Percentiles rank a stretch among this genome's conserved stretches.
These are phyloP conservation scores for Epiblema foenella DNA, from an alignment of 2,888 invertebrate species.

Conservation along the genomic window DNA sequence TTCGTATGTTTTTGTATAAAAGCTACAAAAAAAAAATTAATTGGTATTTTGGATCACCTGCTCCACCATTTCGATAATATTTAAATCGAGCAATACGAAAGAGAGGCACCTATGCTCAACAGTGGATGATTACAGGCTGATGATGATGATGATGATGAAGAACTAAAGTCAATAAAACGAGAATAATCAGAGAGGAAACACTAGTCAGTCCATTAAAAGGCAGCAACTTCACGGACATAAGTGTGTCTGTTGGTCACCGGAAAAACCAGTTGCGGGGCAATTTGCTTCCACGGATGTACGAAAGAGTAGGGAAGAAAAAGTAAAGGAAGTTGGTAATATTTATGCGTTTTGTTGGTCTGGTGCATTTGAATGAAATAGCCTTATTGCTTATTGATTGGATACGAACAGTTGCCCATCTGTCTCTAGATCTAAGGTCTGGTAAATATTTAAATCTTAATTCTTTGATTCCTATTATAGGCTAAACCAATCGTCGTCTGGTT, in stretches of 20 bases:
- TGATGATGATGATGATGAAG: too few relatives aligned
- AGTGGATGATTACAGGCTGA: too few relatives aligned
- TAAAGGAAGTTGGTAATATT: not conserved
- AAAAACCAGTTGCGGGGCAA: slow-evolving; percentile 43
- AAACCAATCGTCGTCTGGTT: too few relatives aligned
- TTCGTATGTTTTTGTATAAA: too few relatives aligned
- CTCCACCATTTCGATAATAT: not conserved
- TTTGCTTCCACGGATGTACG: slow-evolving; percentile 33
- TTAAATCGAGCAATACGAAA: too few relatives aligned
- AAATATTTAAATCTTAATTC: too few relatives aligned
- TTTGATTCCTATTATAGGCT: too few relatives aligned
- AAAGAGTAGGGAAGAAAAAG: slow-evolving; percentile 14
- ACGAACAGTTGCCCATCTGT: not conserved
- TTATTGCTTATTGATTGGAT: not conserved
- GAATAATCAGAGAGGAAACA: slow-evolving; percentile 39
- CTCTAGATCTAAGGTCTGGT: too few relatives aligned
- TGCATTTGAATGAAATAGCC: too few relatives aligned
- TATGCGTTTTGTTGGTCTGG: not conserved
- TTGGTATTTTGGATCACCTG: not conserved
- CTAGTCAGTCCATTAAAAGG: slow-evolving; percentile 49
- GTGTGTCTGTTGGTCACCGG: slow-evolving; percentile 55
- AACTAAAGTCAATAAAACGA: not conserved
- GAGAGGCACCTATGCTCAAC: too few relatives aligned
- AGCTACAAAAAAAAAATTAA: too few relatives aligned
- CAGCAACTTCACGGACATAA: too few relatives aligned